Evolutionary conservation across 2,113 vertebrate genomes (phyloP).

Genomic region (Leptobrachium leishanense): DNA sequence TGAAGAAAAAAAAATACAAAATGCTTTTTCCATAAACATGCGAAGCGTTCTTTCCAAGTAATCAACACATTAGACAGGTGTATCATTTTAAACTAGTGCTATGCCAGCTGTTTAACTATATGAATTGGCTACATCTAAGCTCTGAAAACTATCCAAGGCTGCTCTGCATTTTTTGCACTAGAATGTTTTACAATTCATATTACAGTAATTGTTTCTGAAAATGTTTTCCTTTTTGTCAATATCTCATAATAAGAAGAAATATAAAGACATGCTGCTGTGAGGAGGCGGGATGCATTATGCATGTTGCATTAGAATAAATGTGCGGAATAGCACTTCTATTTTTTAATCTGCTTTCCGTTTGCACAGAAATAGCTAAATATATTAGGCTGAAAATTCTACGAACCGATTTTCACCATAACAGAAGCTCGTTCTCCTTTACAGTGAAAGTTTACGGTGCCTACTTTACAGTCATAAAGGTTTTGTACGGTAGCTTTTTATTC

Average conservation of each 20-base stretch:
- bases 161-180: background rate
- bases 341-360: conserved; percentile 43
- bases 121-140: conserved; percentile 15
- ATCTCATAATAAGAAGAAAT: conserved; percentile 64
- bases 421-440: conserved; percentile 88
- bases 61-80: conserved; percentile 38
- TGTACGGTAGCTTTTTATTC: conserved; percentile 56
- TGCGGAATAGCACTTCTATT: conserved; percentile 66
- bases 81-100: conserved; percentile 6
- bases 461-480: conserved; percentile 77
- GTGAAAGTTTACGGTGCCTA: conserved; percentile 88
- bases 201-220: conserved; percentile 17
- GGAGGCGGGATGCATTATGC: conserved; percentile 88
- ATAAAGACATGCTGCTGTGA: conserved; percentile 63
- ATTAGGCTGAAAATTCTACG: conserved; percentile 85
- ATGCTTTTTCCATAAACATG: conserved; percentile 3
- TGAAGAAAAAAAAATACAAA: conserved; percentile 4
- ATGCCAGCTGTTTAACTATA: conserved; percentile 4
- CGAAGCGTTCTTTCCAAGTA: conserved; percentile 10
- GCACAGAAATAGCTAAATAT: conserved; percentile 72
- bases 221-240: conserved; percentile 17
- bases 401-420: conserved; percentile 90
- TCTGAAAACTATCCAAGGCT: conserved; percentile 1
- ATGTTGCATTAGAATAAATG: conserved; percentile 81
- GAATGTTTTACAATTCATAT: conserved; percentile 29